Base-by-base conservation (phyloP, 1,140 invertebrate species). In the Drosophila triauraria region DNA sequence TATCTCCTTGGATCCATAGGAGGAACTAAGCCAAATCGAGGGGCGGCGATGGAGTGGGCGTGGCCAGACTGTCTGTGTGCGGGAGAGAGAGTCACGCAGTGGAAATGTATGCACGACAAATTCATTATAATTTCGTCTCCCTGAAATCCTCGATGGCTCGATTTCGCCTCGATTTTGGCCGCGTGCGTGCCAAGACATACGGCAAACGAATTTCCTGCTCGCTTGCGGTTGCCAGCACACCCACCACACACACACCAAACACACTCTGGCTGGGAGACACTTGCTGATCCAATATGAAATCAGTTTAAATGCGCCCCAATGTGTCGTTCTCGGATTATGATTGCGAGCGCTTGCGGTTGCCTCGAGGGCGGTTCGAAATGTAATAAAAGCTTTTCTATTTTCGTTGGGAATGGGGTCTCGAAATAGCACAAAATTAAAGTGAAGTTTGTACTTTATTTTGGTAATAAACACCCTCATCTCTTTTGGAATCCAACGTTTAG, bases 221-320 rank as follows among this genome's bases (percentile, higher is more conserved):
- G 23, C 40, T 51, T 51, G 62, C 48, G 65, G 44, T 78, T 62
- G 46, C 44, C 13, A 40, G 1, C 13, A 42, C 25, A 20, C 13
- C 6, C 13, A 25, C 32, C 57, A 56, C n/a, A 17, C 42, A 60
- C 32, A 12, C 35, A 57, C 7, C 6, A 54, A 17, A 38, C 20
- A 42, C 35, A 23, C 20, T 10, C 6, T 54, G 30, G 2, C 17
- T 23, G 20, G 27, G 42, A 64, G 43, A 65, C 53, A 61, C 48
- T 51, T 76, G 42, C 83, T 64, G 75, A 77, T 67, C 74, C 69
- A 78, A 78, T 90, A 90, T 81, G 67, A 88, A 88, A 90, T 88
- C 85, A 70, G 78, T 90, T 88, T 85, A 88, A 88, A 90, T 90
- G 78, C 54, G 85, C 85, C 86, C 86, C 85, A 81, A 90, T 90